These are phyloP conservation scores for Drosophila sp. DNA, from an alignment of 1,140 invertebrate species.

Conservation along the genomic window DNA sequence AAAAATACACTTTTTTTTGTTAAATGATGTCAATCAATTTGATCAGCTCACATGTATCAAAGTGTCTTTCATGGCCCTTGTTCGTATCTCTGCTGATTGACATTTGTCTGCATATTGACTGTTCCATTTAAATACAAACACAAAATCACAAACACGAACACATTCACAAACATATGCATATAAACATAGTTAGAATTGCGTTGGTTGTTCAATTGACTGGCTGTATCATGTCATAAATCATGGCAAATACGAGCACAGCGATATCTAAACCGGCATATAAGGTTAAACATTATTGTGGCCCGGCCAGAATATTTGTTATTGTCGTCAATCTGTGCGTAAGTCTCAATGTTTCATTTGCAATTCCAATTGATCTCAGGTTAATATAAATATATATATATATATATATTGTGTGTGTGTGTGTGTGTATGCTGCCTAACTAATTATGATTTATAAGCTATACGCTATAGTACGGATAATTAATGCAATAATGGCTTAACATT, in stretches of 20 bases:
- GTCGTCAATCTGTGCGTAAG: constrained; percentile 60
- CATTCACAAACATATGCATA: neutral
- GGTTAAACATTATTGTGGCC: constrained; percentile 61
- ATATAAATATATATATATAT: no score
- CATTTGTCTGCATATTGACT: constrained; percentile 73
- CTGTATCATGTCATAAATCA: constrained; percentile 69
- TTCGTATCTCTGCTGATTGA: constrained; percentile 60
- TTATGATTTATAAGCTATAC: constrained; percentile 67
- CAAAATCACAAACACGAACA: constrained; percentile 18
- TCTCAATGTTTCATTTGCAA: constrained; percentile 52
- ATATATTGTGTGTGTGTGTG: no score
- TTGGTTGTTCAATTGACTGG: constrained; percentile 37
- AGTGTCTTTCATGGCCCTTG: constrained; percentile 42
- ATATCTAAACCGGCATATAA: constrained; percentile 60
- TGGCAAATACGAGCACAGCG: constrained; percentile 41
- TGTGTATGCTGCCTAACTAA: constrained; percentile 39
- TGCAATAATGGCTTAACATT: constrained; percentile 50
- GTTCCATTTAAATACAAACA: constrained; percentile 46
- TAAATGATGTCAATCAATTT: constrained; percentile 28
- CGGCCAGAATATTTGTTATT: constrained; percentile 31
- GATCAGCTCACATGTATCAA: constrained; percentile 24
- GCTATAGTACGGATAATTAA: constrained; percentile 54
- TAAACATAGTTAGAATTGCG: constrained; percentile 45
- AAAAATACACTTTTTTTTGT: constrained; percentile 6
- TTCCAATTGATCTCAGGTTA: constrained; percentile 59